Base-by-base conservation (phyloP, 2,797 vertebrate genomes). In the Enteromius unitaeniatus region DNA sequence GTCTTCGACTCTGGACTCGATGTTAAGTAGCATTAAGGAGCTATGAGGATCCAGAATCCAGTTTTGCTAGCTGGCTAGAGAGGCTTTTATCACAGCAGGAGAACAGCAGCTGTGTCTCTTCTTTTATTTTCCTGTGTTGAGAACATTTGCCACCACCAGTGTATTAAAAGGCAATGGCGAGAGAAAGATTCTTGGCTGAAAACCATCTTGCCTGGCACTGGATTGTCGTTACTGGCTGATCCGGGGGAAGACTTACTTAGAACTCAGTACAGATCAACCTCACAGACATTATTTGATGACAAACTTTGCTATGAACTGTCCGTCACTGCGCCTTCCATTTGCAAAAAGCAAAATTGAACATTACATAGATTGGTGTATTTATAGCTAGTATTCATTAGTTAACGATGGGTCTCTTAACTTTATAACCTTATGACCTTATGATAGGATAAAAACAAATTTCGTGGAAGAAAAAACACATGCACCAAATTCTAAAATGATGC, bases 51-150 rank as follows among this genome's bases (percentile, higher is more conserved):
- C 2, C 80, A 78, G n/a, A 89, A 91, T 91, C 91, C 67, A 84
- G 86, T 91, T 93, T 91, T 92, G 87, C 91, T 81, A 53, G 88
- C 78, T 77, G 82, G 81, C 87, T 87, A 87, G 80, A 60, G 37
- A 28, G 23, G 31, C 14, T 60, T 45, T 60, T 34, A 47, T 82
- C 58, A 64, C 69, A 74, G 42, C 55, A 82, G 42, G 53, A 67
- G 55, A 51, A 64, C 28, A 64, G 37, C 69, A 82, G 80, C 80
- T 73, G 69, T 55, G 26, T 67, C 62, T 64, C 28, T 42, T 64
- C 21, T 73, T 81, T 79, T 34, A 26, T 45, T 8, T 15, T 78
- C 19, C 80, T 62, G n/a, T 9, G 13, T 17, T 13, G 58, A 47
- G 31, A 64, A 19, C 9, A 77, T 49, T n/a, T 17, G 26, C 10